These are phyloP conservation scores for Catocala nupta DNA, from an alignment of 2,888 invertebrate species.

Conservation along the genomic window DNA sequence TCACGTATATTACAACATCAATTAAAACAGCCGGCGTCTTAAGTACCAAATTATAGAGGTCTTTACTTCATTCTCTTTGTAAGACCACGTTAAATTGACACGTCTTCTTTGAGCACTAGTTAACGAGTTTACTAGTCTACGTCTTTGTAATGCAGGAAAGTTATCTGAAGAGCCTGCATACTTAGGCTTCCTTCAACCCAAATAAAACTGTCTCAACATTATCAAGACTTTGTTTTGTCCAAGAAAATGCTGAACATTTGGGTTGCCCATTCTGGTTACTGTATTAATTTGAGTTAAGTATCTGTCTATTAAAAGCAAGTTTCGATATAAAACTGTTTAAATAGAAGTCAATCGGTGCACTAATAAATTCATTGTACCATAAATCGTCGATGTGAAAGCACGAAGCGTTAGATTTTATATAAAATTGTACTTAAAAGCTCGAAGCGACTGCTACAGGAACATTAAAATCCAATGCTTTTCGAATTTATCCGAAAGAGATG, in stretches of 20 bases:
- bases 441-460: conserved; percentile 13
- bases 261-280: conserved; percentile 7
- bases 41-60: conserved; percentile 11
- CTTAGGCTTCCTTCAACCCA: conserved; percentile 11
- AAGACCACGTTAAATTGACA: conserved; percentile 31
- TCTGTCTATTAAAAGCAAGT: not conserved
- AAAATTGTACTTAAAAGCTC: conserved; percentile 30
- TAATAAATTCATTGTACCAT: conserved; percentile 24
- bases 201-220: conserved; percentile 13
- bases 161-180: conserved; percentile 20
- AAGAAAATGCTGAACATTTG: conserved; percentile 16
- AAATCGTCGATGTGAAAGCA: conserved; percentile 25
- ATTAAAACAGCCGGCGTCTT: not conserved
- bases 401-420: conserved; percentile 17
- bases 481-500: conserved; percentile 28
- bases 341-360: conserved; percentile 13
- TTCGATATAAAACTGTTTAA: not conserved
- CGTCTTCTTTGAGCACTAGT: conserved; percentile 31
- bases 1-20: not conserved
- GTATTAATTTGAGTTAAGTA: conserved; percentile 3
- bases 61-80: conserved; percentile 9
- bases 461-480: conserved; percentile 35
- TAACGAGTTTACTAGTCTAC: conserved; percentile 44
- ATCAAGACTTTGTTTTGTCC: conserved; percentile 19
- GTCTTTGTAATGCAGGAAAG: conserved; percentile 36